These are phyloP conservation scores for Drosophila murphyi DNA, from an alignment of 1,140 invertebrate genomes.

Conservation along the genomic window DNA sequence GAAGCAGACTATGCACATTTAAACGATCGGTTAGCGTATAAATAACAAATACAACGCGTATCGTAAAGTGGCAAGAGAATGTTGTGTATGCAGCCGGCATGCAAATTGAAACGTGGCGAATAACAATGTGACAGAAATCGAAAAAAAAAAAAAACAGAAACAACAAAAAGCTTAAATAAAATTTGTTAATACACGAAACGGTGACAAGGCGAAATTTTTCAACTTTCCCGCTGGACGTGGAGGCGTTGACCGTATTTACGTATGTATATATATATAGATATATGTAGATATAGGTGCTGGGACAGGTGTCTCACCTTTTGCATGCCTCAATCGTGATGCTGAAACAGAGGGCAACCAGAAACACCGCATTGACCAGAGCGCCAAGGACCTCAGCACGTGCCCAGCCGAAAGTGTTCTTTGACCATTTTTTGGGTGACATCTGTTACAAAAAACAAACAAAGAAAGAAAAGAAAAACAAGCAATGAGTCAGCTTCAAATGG, in stretches of 20 bases:
- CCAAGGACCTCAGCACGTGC: constrained; percentile 96
- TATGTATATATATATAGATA: background rate
- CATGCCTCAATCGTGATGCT: constrained; percentile 95
- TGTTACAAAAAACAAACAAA: constrained; percentile 75
- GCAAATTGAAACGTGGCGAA: constrained; percentile 56
- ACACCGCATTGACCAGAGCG: constrained; percentile 96
- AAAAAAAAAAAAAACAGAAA: constrained; percentile 49
- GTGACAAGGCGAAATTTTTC: constrained; percentile 34
- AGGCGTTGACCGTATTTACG: constrained; percentile 7
- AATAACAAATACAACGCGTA: constrained; percentile 16
- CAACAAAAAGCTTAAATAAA: constrained; percentile 43
- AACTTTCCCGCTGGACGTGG: background rate
- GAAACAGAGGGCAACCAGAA: constrained; percentile 96
- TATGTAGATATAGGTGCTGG: constrained; percentile 5
- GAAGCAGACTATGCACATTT: constrained; percentile 15
- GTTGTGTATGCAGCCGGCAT: constrained; percentile 55
- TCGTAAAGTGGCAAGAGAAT: constrained; percentile 50
- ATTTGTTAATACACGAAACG: constrained; percentile 12
- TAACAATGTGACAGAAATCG: constrained; percentile 24
- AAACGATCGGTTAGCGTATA: constrained; percentile 9
- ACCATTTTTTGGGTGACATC: constrained; percentile 98
- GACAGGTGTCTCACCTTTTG: constrained; percentile 87
- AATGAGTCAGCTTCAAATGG: constrained; percentile 10
- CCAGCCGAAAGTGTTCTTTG: constrained; percentile 98
- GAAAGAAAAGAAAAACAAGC: background rate